Evolutionary conservation across 1,140 invertebrate genomes (phyloP).

Genomic region (Megalonaias nervosa): DNA sequence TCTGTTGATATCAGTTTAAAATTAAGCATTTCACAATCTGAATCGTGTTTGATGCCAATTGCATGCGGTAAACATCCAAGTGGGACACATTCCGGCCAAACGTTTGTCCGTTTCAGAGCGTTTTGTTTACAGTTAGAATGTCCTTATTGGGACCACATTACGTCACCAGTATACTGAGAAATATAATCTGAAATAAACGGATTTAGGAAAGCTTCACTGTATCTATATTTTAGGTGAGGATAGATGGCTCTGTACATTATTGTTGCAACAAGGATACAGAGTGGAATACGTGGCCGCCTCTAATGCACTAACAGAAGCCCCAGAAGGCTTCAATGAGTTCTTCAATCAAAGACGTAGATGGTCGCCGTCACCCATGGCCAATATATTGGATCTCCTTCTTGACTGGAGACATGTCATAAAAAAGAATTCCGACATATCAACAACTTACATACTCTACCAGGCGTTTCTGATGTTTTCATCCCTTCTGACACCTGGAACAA

Average conservation of each 20-base stretch:
- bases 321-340: constrained; percentile 77
- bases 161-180: background rate
- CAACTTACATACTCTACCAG: constrained; percentile 57
- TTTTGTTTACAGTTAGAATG: constrained; percentile 79
- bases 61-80: background rate
- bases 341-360: constrained; percentile 77
- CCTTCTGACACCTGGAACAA: constrained; percentile 78
- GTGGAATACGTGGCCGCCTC: constrained; percentile 78
- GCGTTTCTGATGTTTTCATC: constrained; percentile 72
- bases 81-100: constrained; percentile 86
- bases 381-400: constrained; percentile 76
- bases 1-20: too few species aligned
- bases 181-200: background rate
- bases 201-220: background rate
- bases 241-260: constrained; percentile 77
- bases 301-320: constrained; percentile 77
- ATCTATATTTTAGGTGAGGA: constrained; percentile 73
- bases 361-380: constrained; percentile 79
- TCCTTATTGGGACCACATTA: constrained; percentile 47
- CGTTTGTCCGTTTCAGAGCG: constrained; percentile 93
- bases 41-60: too few species aligned
- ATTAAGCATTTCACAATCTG: too few species aligned
- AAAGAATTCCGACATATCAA: constrained; percentile 47
- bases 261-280: constrained; percentile 76
- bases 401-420: constrained; percentile 58